A percentile compares a stretch with the other conserved stretches of the same genome.
These are phyloP conservation scores for Hippopotamyrus pictus DNA, from an alignment of 2,797 vertebrate species.

Conservation along the genomic window DNA sequence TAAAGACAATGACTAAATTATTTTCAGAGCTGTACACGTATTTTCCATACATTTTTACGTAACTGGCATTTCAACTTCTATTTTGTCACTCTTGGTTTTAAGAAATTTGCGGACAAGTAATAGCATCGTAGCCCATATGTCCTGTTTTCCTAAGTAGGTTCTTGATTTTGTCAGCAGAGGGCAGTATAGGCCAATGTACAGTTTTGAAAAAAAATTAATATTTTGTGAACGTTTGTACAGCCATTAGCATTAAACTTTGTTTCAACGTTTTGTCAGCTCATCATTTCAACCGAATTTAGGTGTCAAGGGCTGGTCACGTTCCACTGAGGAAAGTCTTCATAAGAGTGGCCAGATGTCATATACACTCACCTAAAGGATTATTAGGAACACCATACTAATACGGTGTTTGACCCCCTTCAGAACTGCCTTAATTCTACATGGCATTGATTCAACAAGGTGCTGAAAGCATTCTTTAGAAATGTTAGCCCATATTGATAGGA, in stretches of 20 bases:
- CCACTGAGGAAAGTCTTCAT: too few relatives aligned
- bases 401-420: too few relatives aligned
- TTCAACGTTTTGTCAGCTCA: neutral
- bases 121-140: neutral
- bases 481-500: too few relatives aligned
- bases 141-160: neutral
- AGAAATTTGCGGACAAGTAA: neutral
- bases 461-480: too few relatives aligned
- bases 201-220: neutral
- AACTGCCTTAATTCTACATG: too few relatives aligned
- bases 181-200: slow-evolving; percentile 3
- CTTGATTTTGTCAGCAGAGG: slow-evolving; percentile 6
- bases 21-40: neutral
- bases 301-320: neutral
- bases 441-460: too few relatives aligned
- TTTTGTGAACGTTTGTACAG: too few relatives aligned
- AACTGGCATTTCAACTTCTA: neutral
- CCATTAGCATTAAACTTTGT: neutral
- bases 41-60: neutral
- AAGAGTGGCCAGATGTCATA: neutral
- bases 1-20: neutral
- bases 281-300: neutral
- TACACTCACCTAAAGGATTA: too few relatives aligned
- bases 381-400: too few relatives aligned
- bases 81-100: neutral